Percentiles rank a stretch among this genome's conserved stretches.
Conservation (phyloP, 2,113 vertebrate species). For the Corydoras sp. region DNA sequence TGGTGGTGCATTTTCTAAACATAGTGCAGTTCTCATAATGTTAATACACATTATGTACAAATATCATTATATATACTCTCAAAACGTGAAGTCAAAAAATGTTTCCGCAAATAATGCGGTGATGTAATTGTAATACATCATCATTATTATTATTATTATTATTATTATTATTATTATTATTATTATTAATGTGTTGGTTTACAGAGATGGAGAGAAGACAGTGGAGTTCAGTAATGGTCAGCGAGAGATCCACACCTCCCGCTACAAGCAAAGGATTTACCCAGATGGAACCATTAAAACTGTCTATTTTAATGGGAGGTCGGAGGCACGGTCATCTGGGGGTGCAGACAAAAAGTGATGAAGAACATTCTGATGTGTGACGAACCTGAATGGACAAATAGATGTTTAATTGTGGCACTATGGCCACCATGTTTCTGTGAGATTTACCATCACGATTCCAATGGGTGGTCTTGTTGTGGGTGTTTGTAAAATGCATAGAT, state of each 20-base stretch:
- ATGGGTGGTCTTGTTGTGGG: too few relatives aligned
- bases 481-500: too few relatives aligned
- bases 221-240: conserved; percentile 65
- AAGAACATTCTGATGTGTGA: conserved; percentile 29
- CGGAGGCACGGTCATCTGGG: conserved; percentile 56
- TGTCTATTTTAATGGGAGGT: conserved; percentile 51
- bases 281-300: conserved; percentile 66
- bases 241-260: conserved; percentile 61
- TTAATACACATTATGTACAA: too few relatives aligned
- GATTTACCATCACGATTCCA: too few relatives aligned
- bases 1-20: too few relatives aligned
- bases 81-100: too few relatives aligned
- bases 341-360: conserved; percentile 48
- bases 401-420: conserved; percentile 15
- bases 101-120: too few relatives aligned
- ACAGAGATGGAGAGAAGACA: conserved; percentile 66
- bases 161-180: background rate
- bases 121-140: too few relatives aligned
- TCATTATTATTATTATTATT: background rate
- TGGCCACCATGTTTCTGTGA: too few relatives aligned
- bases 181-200: background rate
- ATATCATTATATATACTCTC: too few relatives aligned
- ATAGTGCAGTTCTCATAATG: too few relatives aligned
- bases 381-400: conserved; percentile 33
- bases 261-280: conserved; percentile 64